These are phyloP conservation scores for Mycalesis mineus DNA, from an alignment of 2,888 invertebrate species.

Conservation along the genomic window DNA sequence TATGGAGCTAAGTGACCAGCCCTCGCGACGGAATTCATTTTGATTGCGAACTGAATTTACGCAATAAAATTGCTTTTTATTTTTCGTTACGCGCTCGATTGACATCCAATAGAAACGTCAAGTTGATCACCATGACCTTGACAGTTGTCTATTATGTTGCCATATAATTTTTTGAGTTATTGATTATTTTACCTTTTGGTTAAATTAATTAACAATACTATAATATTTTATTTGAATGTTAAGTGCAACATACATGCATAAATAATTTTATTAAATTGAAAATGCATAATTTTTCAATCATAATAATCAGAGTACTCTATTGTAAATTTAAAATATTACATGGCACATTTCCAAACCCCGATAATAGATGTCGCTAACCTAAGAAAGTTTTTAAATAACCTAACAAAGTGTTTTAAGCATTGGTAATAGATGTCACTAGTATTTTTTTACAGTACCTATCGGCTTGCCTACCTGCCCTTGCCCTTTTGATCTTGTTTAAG, in stretches of 20 bases:
- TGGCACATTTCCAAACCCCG: not conserved
- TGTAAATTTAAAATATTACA: not conserved
- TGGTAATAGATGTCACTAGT: too few species aligned
- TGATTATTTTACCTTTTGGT: not conserved
- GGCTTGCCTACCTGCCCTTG: too few species aligned
- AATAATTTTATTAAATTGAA: not conserved
- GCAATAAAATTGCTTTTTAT: conserved; percentile 58
- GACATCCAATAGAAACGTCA: conserved; percentile 42
- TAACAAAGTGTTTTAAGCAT: too few species aligned
- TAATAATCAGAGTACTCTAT: not conserved
- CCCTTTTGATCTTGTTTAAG: too few species aligned
- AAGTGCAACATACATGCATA: not conserved
- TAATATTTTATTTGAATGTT: not conserved
- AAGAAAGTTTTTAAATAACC: too few species aligned
- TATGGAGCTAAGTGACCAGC: conserved; percentile 82
- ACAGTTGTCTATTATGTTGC: not conserved
- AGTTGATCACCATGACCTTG: conserved; percentile 21
- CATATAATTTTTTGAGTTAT: not conserved
- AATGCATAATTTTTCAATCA: not conserved
- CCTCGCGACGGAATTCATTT: conserved; percentile 84
- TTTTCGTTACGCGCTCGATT: conserved; percentile 39
- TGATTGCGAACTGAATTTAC: conserved; percentile 39
- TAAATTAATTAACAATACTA: not conserved
- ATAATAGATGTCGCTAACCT: conserved; percentile 13
- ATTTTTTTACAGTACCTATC: too few species aligned